These are phyloP conservation scores for Romanogobio albipinnatus DNA, from an alignment of 2,113 vertebrate genomes.

Conservation along the genomic window DNA sequence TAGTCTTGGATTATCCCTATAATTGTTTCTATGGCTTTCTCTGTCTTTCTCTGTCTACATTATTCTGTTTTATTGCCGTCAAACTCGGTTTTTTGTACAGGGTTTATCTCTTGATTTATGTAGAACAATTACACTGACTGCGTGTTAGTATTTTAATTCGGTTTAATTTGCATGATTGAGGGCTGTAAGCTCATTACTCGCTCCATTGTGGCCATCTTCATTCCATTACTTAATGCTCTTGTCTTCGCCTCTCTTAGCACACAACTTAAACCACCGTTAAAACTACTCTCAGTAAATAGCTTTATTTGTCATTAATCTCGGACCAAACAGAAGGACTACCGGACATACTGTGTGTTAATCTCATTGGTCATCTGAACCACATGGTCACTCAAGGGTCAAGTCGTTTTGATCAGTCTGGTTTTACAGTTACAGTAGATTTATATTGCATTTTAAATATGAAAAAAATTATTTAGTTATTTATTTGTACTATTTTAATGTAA, in stretches of 20 bases:
- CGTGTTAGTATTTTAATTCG: slow-evolving; percentile 67
- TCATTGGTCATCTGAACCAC: slow-evolving; percentile 1
- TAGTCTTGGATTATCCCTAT: slow-evolving; percentile 2
- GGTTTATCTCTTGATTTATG: slow-evolving; percentile 54
- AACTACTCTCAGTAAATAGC: slow-evolving; percentile 74
- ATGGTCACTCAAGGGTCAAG: neutral
- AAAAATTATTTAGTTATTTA: neutral
- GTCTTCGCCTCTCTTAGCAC: slow-evolving; percentile 68
- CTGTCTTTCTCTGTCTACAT: slow-evolving; percentile 21
- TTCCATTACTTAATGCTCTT: slow-evolving; percentile 75
- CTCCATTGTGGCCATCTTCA: slow-evolving; percentile 72
- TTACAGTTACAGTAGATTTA: neutral
- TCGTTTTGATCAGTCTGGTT: neutral
- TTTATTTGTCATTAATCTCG: slow-evolving; percentile 69
- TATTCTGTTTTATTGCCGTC: slow-evolving; percentile 36
- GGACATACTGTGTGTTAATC: slow-evolving; percentile 26
- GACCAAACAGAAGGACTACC: slow-evolving; percentile 42
- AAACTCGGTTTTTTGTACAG: slow-evolving; percentile 21
- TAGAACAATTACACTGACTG: slow-evolving; percentile 58
- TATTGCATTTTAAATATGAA: neutral
- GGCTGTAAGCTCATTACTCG: slow-evolving; percentile 74
- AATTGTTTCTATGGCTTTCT: slow-evolving; percentile 10
- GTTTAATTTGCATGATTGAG: slow-evolving; percentile 73
- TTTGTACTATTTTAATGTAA: neutral
- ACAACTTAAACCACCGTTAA: slow-evolving; percentile 72